Conservation (phyloP, 1,140 invertebrate genomes). For the Ceratina japonica region DNA sequence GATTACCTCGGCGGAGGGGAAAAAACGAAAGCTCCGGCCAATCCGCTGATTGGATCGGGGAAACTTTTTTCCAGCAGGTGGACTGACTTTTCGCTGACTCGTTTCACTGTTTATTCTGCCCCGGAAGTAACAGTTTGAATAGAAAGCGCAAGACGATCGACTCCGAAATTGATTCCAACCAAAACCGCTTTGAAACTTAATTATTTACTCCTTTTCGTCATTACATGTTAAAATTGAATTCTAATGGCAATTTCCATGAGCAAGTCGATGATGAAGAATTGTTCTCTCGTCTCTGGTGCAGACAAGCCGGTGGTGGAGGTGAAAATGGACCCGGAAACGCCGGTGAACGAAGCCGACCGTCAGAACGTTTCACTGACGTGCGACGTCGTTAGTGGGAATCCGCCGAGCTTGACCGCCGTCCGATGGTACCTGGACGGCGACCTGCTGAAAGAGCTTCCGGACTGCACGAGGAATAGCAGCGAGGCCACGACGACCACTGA, state of each 20-base stretch:
- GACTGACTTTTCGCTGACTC: background rate
- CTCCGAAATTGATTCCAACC: too few relatives aligned
- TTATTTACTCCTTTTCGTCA: too few relatives aligned
- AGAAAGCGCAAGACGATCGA: background rate
- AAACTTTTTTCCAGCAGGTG: background rate
- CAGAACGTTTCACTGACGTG: slow-evolving; percentile 91
- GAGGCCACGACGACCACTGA: slow-evolving; percentile 65
- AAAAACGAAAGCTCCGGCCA: slow-evolving; percentile 20
- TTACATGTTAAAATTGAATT: too few relatives aligned
- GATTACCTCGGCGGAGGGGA: slow-evolving; percentile 18
- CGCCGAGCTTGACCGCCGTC: slow-evolving; percentile 83
- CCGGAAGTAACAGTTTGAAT: background rate
- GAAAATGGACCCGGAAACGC: slow-evolving; percentile 86
- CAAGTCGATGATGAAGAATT: background rate
- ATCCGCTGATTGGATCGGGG: slow-evolving; percentile 39
- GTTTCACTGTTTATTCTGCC: slow-evolving; percentile 1
- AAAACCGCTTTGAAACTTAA: too few relatives aligned
- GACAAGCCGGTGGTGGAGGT: slow-evolving; percentile 89
- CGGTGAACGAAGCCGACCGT: slow-evolving; percentile 89
- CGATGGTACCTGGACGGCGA: slow-evolving; percentile 92
- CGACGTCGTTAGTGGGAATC: slow-evolving; percentile 86
- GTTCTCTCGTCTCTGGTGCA: slow-evolving; percentile 67
- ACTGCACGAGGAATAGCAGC: slow-evolving; percentile 84
- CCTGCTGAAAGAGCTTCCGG: slow-evolving; percentile 90
- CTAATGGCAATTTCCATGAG: background rate